Conservation (phyloP, 2,888 invertebrate species). For the Microchrysa polita region DNA sequence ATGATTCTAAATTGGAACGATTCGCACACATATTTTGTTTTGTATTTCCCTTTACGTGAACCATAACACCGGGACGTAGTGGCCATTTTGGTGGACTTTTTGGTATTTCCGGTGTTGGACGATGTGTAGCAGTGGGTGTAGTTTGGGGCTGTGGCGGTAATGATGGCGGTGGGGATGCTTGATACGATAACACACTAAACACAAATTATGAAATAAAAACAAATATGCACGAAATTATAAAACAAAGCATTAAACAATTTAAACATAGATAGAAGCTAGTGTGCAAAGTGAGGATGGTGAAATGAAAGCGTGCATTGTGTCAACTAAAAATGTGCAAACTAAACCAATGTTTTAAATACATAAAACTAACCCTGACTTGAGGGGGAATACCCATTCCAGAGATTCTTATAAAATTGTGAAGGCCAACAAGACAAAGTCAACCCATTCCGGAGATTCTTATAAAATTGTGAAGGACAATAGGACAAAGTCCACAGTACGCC, state of each 20-base stretch:
- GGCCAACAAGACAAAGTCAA: too few species aligned
- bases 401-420: too few species aligned
- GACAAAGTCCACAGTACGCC: too few species aligned
- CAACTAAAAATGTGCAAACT: too few species aligned
- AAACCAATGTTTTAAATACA: too few species aligned
- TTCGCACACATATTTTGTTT: conserved; percentile 75
- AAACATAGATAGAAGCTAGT: too few species aligned
- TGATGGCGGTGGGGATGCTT: conserved; percentile 54
- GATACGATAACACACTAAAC: conserved; percentile 61
- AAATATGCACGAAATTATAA: background rate
- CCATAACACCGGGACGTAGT: conserved; percentile 85
- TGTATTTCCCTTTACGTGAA: conserved; percentile 80
- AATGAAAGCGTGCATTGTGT: too few species aligned
- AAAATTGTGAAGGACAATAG: too few species aligned
- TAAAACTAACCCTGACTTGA: too few species aligned
- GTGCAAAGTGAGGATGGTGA: background rate
- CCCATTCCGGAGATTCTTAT: too few species aligned
- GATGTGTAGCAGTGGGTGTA: conserved; percentile 50
- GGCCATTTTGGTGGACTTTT: conserved; percentile 76
- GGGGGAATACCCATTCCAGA: too few species aligned
- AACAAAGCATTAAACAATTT: background rate
- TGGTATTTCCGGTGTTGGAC: conserved; percentile 55
- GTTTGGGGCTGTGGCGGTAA: conserved; percentile 15
- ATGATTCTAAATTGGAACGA: conserved; percentile 57
- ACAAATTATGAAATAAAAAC: conserved; percentile 39